Evolutionary conservation across 2,888 invertebrate genomes (phyloP).

Genomic region (Cylindroiulus punctatus): DNA sequence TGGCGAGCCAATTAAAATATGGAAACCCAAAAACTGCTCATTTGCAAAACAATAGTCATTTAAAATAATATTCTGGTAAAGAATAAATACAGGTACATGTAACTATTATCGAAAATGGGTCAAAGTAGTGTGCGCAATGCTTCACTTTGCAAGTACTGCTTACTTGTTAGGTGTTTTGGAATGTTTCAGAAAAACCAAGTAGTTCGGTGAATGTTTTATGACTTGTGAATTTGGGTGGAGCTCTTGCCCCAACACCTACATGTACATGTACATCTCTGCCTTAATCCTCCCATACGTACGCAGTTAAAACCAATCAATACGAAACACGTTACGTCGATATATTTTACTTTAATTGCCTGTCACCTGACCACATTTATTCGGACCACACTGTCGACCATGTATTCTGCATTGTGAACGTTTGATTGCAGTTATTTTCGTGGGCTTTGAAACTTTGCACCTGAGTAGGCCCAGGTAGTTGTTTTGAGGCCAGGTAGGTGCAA

Average conservation of each 20-base stretch:
- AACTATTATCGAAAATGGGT: too few relatives aligned
- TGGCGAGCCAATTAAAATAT: too few relatives aligned
- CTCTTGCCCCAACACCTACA: background rate
- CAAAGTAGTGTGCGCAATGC: too few relatives aligned
- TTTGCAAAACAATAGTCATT: too few relatives aligned
- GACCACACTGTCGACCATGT: background rate
- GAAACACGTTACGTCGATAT: background rate
- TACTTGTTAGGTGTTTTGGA: too few relatives aligned
- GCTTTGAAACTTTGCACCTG: background rate
- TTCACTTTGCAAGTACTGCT: too few relatives aligned
- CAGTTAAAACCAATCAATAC: background rate
- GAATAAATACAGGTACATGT: too few relatives aligned
- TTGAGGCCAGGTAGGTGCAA: background rate
- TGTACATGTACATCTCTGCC: background rate
- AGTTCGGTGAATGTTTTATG: background rate
- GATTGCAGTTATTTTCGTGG: background rate
- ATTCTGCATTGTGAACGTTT: background rate
- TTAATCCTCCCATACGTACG: background rate
- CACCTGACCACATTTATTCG: background rate
- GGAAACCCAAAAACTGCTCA: too few relatives aligned
- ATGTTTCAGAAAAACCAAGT: too few relatives aligned
- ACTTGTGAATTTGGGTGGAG: background rate
- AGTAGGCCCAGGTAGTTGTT: background rate
- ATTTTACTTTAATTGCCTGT: background rate
- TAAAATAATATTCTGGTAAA: too few relatives aligned